Percentiles rank a stretch among this genome's conserved stretches.
phyloP scores from a whole-genome alignment of 2,797 vertebrate genomes.

The Sciurus vulgaris region DNA sequence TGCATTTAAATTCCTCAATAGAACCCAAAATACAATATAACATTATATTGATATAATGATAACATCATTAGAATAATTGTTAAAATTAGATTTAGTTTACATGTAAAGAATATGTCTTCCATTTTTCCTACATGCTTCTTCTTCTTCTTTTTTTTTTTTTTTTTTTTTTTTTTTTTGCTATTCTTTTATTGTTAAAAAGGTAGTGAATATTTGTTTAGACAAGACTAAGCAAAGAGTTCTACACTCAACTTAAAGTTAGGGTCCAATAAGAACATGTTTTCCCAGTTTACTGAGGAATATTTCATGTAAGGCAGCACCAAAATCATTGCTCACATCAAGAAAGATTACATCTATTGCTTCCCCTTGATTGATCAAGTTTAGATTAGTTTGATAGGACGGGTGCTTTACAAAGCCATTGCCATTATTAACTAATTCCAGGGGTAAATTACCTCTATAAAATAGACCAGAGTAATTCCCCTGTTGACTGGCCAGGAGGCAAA shows the following conservation, averaged over 20 bases:
- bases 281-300: constrained; percentile 35
- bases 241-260: neutral
- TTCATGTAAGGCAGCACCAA: neutral
- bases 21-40: neutral
- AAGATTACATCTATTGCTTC: constrained; percentile 32
- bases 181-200: neutral
- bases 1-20: neutral
- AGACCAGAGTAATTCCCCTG: constrained; percentile 60
- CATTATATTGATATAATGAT: neutral
- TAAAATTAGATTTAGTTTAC: neutral
- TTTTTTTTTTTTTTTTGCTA: neutral
- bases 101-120: neutral
- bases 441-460: constrained; percentile 72
- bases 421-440: constrained; percentile 73
- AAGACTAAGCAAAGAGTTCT: neutral
- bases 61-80: neutral
- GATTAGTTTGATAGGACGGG: constrained; percentile 66
- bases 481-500: constrained; percentile 66
- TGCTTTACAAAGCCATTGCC: constrained; percentile 58
- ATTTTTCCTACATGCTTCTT: neutral
- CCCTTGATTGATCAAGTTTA: constrained; percentile 72
- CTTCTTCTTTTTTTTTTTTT: neutral
- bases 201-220: neutral
- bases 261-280: neutral
- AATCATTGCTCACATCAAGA: constrained; percentile 53